Percentiles rank a stretch among this genome's conserved stretches.
Conservation (phyloP, 2,888 invertebrate species). For the Netelia fuscicornis region DNA sequence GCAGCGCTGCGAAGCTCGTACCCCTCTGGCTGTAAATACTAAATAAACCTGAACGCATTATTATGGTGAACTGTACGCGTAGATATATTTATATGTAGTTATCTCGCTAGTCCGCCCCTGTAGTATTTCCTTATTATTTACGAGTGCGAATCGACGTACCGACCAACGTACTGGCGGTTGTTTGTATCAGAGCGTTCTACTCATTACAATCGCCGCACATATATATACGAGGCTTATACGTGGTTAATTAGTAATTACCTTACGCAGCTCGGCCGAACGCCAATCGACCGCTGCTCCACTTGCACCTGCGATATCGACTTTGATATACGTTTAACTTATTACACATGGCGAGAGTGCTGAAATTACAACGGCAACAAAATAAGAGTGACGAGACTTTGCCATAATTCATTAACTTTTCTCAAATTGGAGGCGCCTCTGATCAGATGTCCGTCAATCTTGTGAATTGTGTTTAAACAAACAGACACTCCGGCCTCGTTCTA, state of each 20-base stretch:
- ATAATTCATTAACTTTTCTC: slow-evolving; percentile 49
- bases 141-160: slow-evolving; percentile 67
- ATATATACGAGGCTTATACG: slow-evolving; percentile 66
- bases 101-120: slow-evolving; percentile 21
- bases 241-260: slow-evolving; percentile 76
- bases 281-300: slow-evolving; percentile 37
- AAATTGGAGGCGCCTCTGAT: slow-evolving; percentile 31
- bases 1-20: slow-evolving; percentile 1
- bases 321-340: slow-evolving; percentile 18
- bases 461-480: slow-evolving; percentile 12
- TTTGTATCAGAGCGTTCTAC: slow-evolving; percentile 57
- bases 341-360: not conserved
- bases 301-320: slow-evolving; percentile 50
- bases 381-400: not conserved
- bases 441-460: not conserved
- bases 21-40: slow-evolving; percentile 21
- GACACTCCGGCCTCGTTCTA: slow-evolving; percentile 16
- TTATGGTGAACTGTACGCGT: slow-evolving; percentile 4
- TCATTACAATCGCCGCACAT: slow-evolving; percentile 66
- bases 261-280: slow-evolving; percentile 56
- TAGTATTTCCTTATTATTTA: slow-evolving; percentile 72
- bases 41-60: slow-evolving; percentile 40
- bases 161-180: slow-evolving; percentile 9
- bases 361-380: not conserved
- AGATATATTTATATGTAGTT: not conserved